Percentiles rank a stretch among this genome's conserved stretches.
phyloP scores from a whole-genome alignment of 2,888 invertebrate genomes.

The Argyra leucocephala region DNA sequence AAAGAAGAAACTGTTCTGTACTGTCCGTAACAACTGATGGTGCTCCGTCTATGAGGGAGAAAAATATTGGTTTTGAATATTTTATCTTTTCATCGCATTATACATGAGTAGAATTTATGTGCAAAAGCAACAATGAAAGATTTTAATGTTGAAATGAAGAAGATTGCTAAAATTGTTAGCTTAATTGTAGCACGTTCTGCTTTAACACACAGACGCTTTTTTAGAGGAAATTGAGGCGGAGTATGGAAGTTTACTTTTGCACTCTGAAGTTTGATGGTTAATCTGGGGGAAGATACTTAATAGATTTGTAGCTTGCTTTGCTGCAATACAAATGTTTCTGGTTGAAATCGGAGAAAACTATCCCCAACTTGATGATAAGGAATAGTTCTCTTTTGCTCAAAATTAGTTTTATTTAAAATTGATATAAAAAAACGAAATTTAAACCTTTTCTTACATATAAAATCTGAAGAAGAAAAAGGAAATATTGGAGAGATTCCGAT shows the following conservation, averaged over 20 bases:
- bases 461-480: constrained; percentile 4
- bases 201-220: constrained; percentile 10
- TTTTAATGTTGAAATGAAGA: constrained; percentile 8
- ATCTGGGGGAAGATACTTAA: neutral
- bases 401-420: constrained; percentile 7
- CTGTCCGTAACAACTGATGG: constrained; percentile 9
- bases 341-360: constrained; percentile 7
- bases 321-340: constrained; percentile 7
- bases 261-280: constrained; percentile 8
- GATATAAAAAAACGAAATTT: neutral
- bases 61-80: neutral
- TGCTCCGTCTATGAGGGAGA: constrained; percentile 8
- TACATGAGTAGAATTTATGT: constrained; percentile 11
- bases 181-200: constrained; percentile 8
- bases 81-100: constrained; percentile 9
- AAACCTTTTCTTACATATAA: neutral
- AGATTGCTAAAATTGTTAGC: constrained; percentile 8
- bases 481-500: constrained; percentile 1
- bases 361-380: constrained; percentile 2
- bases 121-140: constrained; percentile 10
- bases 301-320: constrained; percentile 6
- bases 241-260: constrained; percentile 6
- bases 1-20: constrained; percentile 2
- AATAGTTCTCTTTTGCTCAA: constrained; percentile 7
- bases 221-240: constrained; percentile 8